These are phyloP conservation scores for Thryonomys swinderianus DNA, from an alignment of 2,113 vertebrate genomes.

Conservation along the genomic window DNA sequence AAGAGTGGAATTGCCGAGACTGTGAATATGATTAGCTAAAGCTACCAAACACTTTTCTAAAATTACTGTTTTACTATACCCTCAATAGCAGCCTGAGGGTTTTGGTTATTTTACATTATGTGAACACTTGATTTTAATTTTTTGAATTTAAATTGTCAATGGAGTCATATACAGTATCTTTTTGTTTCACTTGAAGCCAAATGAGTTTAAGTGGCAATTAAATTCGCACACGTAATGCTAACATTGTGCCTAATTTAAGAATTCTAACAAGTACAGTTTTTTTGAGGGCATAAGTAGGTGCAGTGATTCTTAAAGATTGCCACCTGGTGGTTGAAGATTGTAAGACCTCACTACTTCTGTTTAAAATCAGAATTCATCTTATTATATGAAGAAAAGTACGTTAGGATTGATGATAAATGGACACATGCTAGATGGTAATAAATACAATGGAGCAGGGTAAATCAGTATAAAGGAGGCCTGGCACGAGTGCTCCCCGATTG, in stretches of 20 bases:
- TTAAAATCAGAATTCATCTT: slow-evolving; percentile 60
- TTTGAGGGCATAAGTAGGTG: background rate
- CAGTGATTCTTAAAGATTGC: slow-evolving; percentile 33
- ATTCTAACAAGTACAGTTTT: background rate
- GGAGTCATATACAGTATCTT: background rate
- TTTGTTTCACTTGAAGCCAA: background rate
- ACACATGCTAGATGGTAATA: slow-evolving; percentile 23
- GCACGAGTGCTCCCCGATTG: background rate
- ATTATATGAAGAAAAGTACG: background rate
- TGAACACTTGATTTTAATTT: background rate
- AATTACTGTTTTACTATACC: background rate
- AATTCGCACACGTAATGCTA: background rate
- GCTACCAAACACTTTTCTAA: background rate
- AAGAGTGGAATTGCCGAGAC: background rate
- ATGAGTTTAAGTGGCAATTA: background rate
- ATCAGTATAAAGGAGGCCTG: background rate
- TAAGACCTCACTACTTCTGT: slow-evolving; percentile 14
- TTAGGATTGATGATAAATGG: slow-evolving; percentile 13
- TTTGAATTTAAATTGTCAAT: slow-evolving; percentile 36
- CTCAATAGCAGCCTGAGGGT: background rate
- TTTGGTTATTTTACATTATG: background rate
- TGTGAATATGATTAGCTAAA: background rate
- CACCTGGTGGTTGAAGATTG: slow-evolving; percentile 58
- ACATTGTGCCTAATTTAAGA: background rate
- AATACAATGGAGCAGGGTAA: slow-evolving; percentile 14